A percentile compares a stretch with the other conserved stretches of the same genome.
phyloP scores from a whole-genome alignment of 2,797 vertebrate species.

The Bradypodion pumilum region DNA sequence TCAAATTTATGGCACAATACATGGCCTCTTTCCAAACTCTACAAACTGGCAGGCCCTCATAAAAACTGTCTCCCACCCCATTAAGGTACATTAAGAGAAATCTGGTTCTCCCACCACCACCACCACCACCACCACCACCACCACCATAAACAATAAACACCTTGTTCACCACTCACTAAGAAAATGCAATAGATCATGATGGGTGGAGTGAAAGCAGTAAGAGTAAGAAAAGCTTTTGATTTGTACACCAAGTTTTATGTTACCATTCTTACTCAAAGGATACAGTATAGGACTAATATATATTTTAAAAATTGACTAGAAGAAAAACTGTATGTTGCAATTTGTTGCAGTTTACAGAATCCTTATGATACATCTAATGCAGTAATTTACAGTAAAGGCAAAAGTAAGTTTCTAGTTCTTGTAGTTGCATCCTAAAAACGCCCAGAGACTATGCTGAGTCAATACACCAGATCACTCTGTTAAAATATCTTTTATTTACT shows the following conservation, averaged over 20 bases:
- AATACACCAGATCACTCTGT: not conserved
- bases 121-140: not conserved
- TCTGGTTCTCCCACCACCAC: not conserved
- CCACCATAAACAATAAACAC: constrained; percentile 5
- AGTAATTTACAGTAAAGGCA: not conserved
- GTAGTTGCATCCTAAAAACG: not conserved
- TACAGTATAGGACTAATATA: not conserved
- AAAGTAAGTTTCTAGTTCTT: not conserved
- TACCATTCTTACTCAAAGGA: not conserved
- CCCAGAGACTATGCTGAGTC: too few species aligned
- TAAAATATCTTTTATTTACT: not conserved
- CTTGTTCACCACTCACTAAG: not conserved
- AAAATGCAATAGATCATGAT: not conserved
- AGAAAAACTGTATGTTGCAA: not conserved
- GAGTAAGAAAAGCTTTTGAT: not conserved
- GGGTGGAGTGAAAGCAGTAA: not conserved
- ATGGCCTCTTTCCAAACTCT: constrained; percentile 16
- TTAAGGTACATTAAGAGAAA: not conserved
- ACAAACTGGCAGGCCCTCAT: constrained; percentile 33
- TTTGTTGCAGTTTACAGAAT: not conserved
- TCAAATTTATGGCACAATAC: constrained; percentile 44
- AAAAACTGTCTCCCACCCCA: constrained; percentile 19
- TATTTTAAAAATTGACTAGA: not conserved
- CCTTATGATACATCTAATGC: not conserved
- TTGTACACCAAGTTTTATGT: not conserved